Base-by-base conservation (phyloP, 1,140 invertebrate species). In the Papilio xuthus region DNA sequence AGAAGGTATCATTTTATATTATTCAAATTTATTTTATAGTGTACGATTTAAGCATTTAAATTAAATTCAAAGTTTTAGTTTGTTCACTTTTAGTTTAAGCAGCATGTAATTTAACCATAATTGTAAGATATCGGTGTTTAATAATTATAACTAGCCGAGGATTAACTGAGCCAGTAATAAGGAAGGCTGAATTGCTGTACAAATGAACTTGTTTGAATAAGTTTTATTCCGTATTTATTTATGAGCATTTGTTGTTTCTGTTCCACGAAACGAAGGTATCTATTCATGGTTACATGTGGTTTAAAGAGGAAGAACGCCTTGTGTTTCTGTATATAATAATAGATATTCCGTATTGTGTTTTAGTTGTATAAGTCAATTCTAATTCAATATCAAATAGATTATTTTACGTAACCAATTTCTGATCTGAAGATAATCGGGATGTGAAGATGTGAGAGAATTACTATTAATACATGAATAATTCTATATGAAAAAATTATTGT, bases 161-260 rank as follows among this genome's bases (percentile, higher is more conserved):
- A 76, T 76, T 63, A 76, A 42, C 56, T 76, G 56, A 60, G 56
- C 56, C 20, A 75, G 50, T 76, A 76, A 76, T 76, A 76, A 76
- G 74, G 74, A 76, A 76, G 74, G 47, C 72, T 20, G 37, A 56
- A 56, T 47, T 37, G n/a, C 23, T 37, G 37, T 76, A 26, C 28
- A 76, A 60, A 76, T 60, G 18, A 63, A 63, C 74, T 76, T 76
- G 74, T 76, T 63, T 76, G 56, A 63, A 42, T 42, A 76, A 32
- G 60, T 60, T 63, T 50, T 63, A 60, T 76, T 76, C 74, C 74
- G 74, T 76, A 63, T 76, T 76, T 63, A 63, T 75, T 56, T 73
- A 73, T 73, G 71, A 75, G 23, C 26, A 53, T n/a, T 37, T 56
- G 9, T 28, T 75, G 50, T 75, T 53, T 26, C 44, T 75, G 73